Percentiles rank a stretch among this genome's conserved stretches.
phyloP scores from a whole-genome alignment of 1,140 invertebrate genomes.

The Tetraneura akinire region DNA sequence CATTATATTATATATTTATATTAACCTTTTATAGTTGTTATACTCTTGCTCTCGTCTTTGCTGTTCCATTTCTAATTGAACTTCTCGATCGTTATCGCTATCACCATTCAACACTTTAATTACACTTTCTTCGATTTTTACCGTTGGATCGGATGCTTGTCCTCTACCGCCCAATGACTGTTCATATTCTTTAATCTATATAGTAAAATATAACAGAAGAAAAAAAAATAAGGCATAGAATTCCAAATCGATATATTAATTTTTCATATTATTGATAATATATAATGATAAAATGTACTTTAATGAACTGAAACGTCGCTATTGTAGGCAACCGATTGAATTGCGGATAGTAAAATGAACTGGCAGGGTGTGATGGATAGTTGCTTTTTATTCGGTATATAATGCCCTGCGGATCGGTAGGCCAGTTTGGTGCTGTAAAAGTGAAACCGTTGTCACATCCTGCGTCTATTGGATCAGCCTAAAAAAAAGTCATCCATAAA shows the following conservation, averaged over 20 bases:
- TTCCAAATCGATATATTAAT: not conserved
- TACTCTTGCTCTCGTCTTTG: conserved; percentile 44
- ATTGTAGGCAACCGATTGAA: conserved; percentile 84
- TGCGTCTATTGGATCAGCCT: conserved; percentile 93
- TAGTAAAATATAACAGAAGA: not conserved
- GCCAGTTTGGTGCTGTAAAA: conserved; percentile 93
- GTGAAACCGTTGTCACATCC: conserved; percentile 96
- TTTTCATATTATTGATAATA: too few relatives aligned
- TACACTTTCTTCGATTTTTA: conserved; percentile 35
- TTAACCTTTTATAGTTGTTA: conserved; percentile 43
- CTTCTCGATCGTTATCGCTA: conserved; percentile 12
- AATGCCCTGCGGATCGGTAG: conserved; percentile 84
- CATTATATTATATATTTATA: not conserved
- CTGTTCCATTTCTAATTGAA: conserved; percentile 42
- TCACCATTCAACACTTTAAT: conserved; percentile 44
- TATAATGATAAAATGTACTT: conserved; percentile 68
- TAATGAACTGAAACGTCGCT: conserved; percentile 85
- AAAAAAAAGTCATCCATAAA: conserved; percentile 37
- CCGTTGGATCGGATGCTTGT: conserved; percentile 33
- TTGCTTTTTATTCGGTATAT: conserved; percentile 88
- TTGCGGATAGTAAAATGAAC: conserved; percentile 93
- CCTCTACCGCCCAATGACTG: conserved; percentile 33
- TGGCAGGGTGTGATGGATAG: conserved; percentile 87
- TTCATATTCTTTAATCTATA: conserved; percentile 42
- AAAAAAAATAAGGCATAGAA: not conserved